Evolutionary conservation across 2,113 vertebrate genomes (phyloP).

Genomic region (Axis porcinus): DNA sequence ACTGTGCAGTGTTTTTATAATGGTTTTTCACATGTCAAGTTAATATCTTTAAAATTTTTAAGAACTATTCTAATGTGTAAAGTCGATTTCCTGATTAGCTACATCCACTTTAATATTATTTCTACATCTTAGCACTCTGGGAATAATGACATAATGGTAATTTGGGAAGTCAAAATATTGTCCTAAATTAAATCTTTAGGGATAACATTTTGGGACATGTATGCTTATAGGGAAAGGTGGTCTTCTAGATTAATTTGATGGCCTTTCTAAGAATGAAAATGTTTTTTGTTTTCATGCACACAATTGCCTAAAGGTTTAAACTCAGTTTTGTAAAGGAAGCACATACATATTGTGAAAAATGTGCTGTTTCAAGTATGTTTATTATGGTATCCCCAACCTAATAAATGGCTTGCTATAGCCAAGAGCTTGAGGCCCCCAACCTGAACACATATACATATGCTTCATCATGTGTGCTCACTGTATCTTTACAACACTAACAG

Average conservation of each 20-base stretch:
- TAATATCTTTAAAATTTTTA: constrained; percentile 59
- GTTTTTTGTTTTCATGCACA: constrained; percentile 3
- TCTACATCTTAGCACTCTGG: neutral
- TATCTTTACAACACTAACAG: neutral
- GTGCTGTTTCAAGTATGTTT: neutral
- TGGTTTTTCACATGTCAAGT: constrained; percentile 53
- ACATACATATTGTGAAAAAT: neutral
- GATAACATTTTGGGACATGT: constrained; percentile 4
- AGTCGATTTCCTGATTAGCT: constrained; percentile 48
- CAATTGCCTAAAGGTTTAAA: constrained; percentile 20
- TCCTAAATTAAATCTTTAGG: constrained; percentile 36
- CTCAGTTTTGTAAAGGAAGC: neutral
- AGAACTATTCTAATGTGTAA: constrained; percentile 38
- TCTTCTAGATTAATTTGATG: constrained; percentile 26
- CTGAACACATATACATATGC: neutral
- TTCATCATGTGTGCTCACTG: neutral
- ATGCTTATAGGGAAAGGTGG: neutral
- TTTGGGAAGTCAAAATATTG: constrained; percentile 67
- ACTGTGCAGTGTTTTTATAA: constrained; percentile 29
- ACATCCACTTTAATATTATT: constrained; percentile 42
- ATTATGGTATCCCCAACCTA: neutral
- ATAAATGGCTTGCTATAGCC: neutral
- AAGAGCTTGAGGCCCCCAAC: neutral
- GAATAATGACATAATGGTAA: constrained; percentile 30
- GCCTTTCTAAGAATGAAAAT: constrained; percentile 40